Evolutionary conservation across 2,113 vertebrate species (phyloP).

Genomic region (Pollachius pollachius): DNA sequence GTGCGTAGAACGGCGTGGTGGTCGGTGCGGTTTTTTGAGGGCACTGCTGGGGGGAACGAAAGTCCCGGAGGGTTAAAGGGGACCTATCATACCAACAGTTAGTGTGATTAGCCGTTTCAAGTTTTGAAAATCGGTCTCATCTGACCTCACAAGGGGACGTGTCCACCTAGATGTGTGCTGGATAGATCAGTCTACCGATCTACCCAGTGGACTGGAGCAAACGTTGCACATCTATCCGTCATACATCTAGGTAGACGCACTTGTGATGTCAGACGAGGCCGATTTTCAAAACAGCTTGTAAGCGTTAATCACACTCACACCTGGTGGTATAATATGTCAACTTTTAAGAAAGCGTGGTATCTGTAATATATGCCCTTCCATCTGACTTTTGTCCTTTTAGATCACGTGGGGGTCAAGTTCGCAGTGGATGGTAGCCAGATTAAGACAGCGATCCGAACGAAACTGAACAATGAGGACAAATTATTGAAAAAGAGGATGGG

Average conservation of each 20-base stretch:
- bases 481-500: conserved; percentile 70
- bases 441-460: conserved; percentile 68
- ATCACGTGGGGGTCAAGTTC: conserved; percentile 62
- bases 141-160: too few species aligned
- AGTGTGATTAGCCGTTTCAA: too few species aligned
- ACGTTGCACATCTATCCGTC: too few species aligned
- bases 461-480: conserved; percentile 74
- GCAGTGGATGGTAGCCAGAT: conserved; percentile 62
- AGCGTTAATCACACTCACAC: too few species aligned
- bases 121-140: too few species aligned
- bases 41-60: not conserved
- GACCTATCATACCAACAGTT: too few species aligned
- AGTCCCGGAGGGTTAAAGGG: not conserved
- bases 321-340: not conserved
- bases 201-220: too few species aligned
- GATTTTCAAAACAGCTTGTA: too few species aligned
- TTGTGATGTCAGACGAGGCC: too few species aligned
- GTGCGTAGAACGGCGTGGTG: conserved; percentile 16
- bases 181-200: too few species aligned
- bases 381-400: conserved; percentile 35
- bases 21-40: not conserved
- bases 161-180: too few species aligned
- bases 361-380: not conserved
- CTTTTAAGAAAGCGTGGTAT: not conserved
- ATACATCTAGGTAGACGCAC: too few species aligned